phyloP scores from a whole-genome alignment of 1,140 invertebrate species.

The Mizuhopecten yessoensis region DNA sequence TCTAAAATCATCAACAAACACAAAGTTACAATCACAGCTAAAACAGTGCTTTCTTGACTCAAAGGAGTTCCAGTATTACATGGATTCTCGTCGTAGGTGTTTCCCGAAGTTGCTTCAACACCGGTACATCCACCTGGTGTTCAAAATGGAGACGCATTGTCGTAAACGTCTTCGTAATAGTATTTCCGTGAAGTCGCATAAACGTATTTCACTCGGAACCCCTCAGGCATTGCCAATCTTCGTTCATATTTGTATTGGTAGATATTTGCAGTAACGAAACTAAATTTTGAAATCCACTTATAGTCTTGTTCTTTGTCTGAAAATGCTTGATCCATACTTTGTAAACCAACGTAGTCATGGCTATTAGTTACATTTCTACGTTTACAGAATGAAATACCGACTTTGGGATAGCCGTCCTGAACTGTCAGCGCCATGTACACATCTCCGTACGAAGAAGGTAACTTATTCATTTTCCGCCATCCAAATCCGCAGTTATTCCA shows the following conservation, averaged over 20 bases:
- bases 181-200: not conserved
- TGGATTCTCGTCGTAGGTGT: not conserved
- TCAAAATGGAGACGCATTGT: not conserved
- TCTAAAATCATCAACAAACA: too few species aligned
- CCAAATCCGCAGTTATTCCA: constrained; percentile 2
- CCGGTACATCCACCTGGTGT: not conserved
- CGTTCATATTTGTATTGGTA: not conserved
- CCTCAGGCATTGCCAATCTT: not conserved
- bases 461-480: not conserved
- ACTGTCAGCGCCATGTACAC: not conserved
- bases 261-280: not conserved
- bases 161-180: not conserved
- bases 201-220: not conserved
- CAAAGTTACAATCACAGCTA: not conserved
- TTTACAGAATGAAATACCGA: not conserved
- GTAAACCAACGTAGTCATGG: not conserved
- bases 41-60: not conserved
- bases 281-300: not conserved
- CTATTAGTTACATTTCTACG: not conserved
- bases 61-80: not conserved
- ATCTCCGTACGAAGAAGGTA: not conserved
- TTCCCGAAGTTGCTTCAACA: not conserved
- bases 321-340: not conserved
- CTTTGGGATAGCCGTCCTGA: not conserved
- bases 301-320: not conserved